Percentiles rank a stretch among this genome's conserved stretches.
phyloP scores from a whole-genome alignment of 2,888 invertebrate genomes.

The Psococerastis gibbosa region DNA sequence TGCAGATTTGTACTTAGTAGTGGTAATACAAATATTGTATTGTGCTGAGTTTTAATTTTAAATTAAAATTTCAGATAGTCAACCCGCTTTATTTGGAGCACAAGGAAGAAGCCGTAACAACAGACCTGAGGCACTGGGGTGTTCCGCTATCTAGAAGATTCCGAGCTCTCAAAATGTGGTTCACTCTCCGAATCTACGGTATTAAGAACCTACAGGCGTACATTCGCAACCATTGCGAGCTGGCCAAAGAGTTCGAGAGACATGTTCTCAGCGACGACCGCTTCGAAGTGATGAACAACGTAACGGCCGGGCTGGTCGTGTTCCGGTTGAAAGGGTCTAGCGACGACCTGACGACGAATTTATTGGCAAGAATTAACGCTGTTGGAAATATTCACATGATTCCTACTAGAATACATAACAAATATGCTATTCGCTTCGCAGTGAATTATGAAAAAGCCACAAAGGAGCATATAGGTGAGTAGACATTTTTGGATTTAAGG shows the following conservation, averaged over 20 bases:
- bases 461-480: constrained; percentile 44
- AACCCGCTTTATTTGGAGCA: constrained; percentile 74
- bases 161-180: constrained; percentile 74
- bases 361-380: constrained; percentile 61
- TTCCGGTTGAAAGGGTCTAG: constrained; percentile 67
- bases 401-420: constrained; percentile 53
- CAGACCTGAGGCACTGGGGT: constrained; percentile 67
- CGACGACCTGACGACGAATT: too few relatives aligned
- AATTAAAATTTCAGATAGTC: constrained; percentile 35
- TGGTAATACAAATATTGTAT: too few relatives aligned
- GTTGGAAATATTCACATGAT: constrained; percentile 76
- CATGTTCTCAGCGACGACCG: constrained; percentile 45
- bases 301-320: constrained; percentile 49
- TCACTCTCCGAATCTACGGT: constrained; percentile 65
- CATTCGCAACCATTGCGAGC: constrained; percentile 59
- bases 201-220: constrained; percentile 62
- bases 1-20: too few relatives aligned
- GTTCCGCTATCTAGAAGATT: constrained; percentile 71
- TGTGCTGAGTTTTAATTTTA: too few relatives aligned
- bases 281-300: constrained; percentile 61
- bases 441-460: constrained; percentile 59
- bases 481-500: too few relatives aligned
- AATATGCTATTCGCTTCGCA: constrained; percentile 62
- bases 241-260: constrained; percentile 56
- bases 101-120: constrained; percentile 40